Base-by-base conservation (phyloP, 2,113 vertebrate species). In the Paedocypris sp. region DNA sequence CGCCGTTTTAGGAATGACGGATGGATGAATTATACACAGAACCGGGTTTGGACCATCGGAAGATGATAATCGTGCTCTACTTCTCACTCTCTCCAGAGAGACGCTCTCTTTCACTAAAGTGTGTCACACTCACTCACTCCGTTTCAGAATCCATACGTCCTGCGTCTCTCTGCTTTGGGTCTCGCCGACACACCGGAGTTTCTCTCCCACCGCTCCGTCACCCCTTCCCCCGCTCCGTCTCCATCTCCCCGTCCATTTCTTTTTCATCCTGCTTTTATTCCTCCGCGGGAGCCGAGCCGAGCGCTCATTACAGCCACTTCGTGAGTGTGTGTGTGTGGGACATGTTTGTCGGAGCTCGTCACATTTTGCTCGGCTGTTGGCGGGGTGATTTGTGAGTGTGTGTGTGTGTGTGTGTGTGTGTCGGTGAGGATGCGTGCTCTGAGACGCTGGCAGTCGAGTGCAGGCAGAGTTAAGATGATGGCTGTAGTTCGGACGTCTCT, bases 401-500 rank as follows among this genome's bases (percentile, higher is more conserved):
- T 65, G 82, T 83, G 86, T 80, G 88, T 86, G 91, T 89, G 87
- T 87, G 88, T 75, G 77, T 82, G 82, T 85, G 85, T 87, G 81
- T 87, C 83, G 85, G 88, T 87, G 92, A 93, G 92, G 89, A 98
- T 97, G 94, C 89, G 89, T 91, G 91, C 89, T 87, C 84, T 83
- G 84, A 88, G 84, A 87, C 87, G 83, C 84, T 80, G 84, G 82
- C 89, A 95, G 78, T 90, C 90, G 85, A 89, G 89, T 86, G 89
- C 90, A 88, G 89, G 90, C 89, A 91, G 90, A 91, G 86, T 91
- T 91, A 93, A 88, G 90, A 98, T 94, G 93, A 98, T 98, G 95
- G 93, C 95, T 85, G 91, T 97, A 87, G 95, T 97, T 88, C 90
- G 91, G 89, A 92, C 91, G 43, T 97, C 95, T 84, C 89, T 97